These are phyloP conservation scores for Chelmon rostratus DNA, from an alignment of 2,797 vertebrate species.

Conservation along the genomic window DNA sequence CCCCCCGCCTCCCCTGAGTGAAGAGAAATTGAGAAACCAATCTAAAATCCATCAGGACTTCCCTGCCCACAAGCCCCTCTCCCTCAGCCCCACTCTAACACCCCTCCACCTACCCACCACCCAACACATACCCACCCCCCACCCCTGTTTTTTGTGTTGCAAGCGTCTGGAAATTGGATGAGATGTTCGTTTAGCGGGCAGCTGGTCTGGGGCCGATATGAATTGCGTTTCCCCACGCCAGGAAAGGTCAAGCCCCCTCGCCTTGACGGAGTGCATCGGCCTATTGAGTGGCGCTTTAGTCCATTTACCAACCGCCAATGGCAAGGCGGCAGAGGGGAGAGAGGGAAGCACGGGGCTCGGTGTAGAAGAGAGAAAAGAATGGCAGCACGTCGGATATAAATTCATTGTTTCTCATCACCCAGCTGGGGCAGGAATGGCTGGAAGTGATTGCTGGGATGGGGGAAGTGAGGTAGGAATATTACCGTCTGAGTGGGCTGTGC, in stretches of 20 bases:
- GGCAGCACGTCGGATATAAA: slow-evolving; percentile 78
- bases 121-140: slow-evolving; percentile 53
- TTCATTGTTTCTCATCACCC: slow-evolving; percentile 85
- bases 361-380: slow-evolving; percentile 76
- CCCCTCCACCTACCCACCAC: slow-evolving; percentile 46
- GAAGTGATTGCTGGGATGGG: slow-evolving; percentile 74
- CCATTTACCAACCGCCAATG: slow-evolving; percentile 87
- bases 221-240: slow-evolving; percentile 86
- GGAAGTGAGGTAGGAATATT: slow-evolving; percentile 71
- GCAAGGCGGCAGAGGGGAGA: slow-evolving; percentile 67
- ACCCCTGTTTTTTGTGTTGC: slow-evolving; percentile 81
- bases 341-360: slow-evolving; percentile 66
- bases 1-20: slow-evolving; percentile 73
- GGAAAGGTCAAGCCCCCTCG: slow-evolving; percentile 87
- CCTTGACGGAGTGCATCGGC: slow-evolving; percentile 87
- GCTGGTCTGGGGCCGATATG: slow-evolving; percentile 84
- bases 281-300: slow-evolving; percentile 88
- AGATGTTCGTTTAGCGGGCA: slow-evolving; percentile 85
- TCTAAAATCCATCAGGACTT: slow-evolving; percentile 90
- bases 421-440: slow-evolving; percentile 71
- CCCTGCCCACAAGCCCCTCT: slow-evolving; percentile 79
- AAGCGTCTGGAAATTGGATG: slow-evolving; percentile 85
- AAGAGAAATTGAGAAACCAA: slow-evolving; percentile 89
- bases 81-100: slow-evolving; percentile 35
- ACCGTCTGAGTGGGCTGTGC: slow-evolving; percentile 58